phyloP scores from a whole-genome alignment of 2,888 invertebrate genomes.

The Leuctra nigra region DNA sequence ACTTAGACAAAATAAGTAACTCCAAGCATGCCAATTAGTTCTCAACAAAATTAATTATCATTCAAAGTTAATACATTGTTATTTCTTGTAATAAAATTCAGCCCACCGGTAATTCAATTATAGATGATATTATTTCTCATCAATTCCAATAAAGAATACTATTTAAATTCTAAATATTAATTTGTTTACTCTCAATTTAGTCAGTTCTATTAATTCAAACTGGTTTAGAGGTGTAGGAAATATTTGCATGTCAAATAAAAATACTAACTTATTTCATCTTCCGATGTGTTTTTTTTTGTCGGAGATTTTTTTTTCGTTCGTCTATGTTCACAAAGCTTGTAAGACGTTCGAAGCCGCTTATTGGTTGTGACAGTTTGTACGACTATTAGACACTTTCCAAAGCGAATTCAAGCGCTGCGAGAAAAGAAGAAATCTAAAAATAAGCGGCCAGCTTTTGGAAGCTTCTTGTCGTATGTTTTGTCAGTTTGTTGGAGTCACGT shows the following conservation, averaged over 20 bases:
- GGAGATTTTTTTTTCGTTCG: neutral
- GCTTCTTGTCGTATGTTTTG: slow-evolving; percentile 15
- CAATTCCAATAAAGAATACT: slow-evolving; percentile 1
- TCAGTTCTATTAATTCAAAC: slow-evolving; percentile 14
- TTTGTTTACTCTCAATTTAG: slow-evolving; percentile 2
- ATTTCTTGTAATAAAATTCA: too few species aligned
- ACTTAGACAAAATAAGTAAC: too few species aligned
- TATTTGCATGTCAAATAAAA: slow-evolving; percentile 16
- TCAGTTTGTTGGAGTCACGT: slow-evolving; percentile 10
- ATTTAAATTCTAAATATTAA: slow-evolving; percentile 3
- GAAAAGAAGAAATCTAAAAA: neutral
- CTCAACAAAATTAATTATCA: too few species aligned
- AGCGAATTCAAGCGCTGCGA: too few species aligned
- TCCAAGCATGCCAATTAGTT: too few species aligned
- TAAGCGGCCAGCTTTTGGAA: neutral
- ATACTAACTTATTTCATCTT: slow-evolving; percentile 13
- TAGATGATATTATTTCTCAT: too few species aligned
- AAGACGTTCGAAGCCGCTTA: neutral
- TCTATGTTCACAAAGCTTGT: slow-evolving; percentile 11
- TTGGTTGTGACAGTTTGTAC: slow-evolving; percentile 8
- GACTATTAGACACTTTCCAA: slow-evolving; percentile 4
- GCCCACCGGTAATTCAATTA: too few species aligned
- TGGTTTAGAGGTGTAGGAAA: neutral
- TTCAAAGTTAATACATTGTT: too few species aligned
- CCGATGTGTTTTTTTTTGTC: neutral